Evolutionary conservation across 1,140 invertebrate species (phyloP), one percentile per base, ranked within the genome.

Genomic region (Drepana arcuata): DNA sequence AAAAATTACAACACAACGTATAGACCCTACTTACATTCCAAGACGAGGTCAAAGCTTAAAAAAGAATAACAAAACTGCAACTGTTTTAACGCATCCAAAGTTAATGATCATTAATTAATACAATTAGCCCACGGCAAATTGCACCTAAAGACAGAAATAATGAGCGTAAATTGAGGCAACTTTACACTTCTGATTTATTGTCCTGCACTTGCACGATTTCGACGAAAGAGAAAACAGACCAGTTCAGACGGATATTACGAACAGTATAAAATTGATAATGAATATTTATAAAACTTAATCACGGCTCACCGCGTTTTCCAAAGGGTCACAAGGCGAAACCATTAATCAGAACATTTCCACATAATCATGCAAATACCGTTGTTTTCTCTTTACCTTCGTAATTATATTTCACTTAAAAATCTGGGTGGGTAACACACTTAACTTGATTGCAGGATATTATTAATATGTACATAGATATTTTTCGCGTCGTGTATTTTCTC

Each of bases 181-280:
- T 82, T 78, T 75, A 73, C 77, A 79, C 77, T 75, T 77, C 70
- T 79, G 74, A 82, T 82, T 81, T 81, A 81, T 79, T 79, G 72
- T 77, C 57, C 50, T 67, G 64, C 66, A 69, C 74, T 74, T 69
- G 70, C 62, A 59, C 60, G 70, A 77, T 72, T 81, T 79, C 77
- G 72, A 47, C 64, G 74, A 81, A 81, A 79, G 74, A 77, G 77
- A 79, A 79, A 81, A 79, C 74, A 45, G 72, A 72, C 72, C 77
- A 75, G 72, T 73, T 68, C 56, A 30, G 61, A 58, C 51, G 56
- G 61, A 73, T 69, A 74, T 78, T 72, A 68, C 71, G 66, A 61
- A 57, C 64, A 65, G 45, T 63, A 58, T 60, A 62, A 77, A 71
- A 75, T 77, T 71, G 64, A 75, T 80, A 68, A 75, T 75, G 69